Percentiles rank a stretch among this genome's conserved stretches.
phyloP scores from a whole-genome alignment of 2,113 vertebrate genomes.

The Protobothrops mucrosquamatus region DNA sequence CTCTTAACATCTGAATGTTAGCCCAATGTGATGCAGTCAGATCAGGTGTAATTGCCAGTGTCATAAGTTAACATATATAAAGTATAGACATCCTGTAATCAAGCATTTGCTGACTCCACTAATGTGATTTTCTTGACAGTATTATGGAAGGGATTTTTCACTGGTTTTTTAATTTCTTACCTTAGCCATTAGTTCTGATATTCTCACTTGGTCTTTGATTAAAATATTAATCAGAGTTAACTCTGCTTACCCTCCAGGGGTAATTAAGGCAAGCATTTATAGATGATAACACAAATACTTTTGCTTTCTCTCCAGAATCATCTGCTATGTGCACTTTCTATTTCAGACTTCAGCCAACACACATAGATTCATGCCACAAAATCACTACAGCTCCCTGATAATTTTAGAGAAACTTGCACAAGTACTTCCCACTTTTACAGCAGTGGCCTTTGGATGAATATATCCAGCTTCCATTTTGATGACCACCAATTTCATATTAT shows the following conservation, averaged over 20 bases:
- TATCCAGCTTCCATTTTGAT: not conserved
- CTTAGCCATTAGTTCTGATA: not conserved
- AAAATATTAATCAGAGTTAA: not conserved
- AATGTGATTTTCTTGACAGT: not conserved
- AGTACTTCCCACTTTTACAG: not conserved
- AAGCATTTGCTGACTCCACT: not conserved
- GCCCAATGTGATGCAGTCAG: not conserved
- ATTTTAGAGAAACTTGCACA: not conserved
- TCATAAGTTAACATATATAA: not conserved
- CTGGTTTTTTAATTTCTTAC: not conserved
- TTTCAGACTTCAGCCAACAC: not conserved
- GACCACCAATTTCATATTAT: not conserved
- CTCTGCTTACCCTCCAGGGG: not conserved
- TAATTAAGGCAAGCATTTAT: not conserved
- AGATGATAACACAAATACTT: not conserved
- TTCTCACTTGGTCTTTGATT: not conserved
- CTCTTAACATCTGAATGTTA: not conserved
- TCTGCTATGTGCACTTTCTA: not conserved
- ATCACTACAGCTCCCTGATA: not conserved
- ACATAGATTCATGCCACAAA: not conserved
- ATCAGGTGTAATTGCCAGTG: not conserved
- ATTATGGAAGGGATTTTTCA: not conserved
- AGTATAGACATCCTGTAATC: not conserved
- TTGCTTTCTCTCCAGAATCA: not conserved
- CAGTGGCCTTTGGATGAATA: not conserved